phyloP scores from a whole-genome alignment of 2,113 vertebrate species.

The Corythaeola cristata region DNA sequence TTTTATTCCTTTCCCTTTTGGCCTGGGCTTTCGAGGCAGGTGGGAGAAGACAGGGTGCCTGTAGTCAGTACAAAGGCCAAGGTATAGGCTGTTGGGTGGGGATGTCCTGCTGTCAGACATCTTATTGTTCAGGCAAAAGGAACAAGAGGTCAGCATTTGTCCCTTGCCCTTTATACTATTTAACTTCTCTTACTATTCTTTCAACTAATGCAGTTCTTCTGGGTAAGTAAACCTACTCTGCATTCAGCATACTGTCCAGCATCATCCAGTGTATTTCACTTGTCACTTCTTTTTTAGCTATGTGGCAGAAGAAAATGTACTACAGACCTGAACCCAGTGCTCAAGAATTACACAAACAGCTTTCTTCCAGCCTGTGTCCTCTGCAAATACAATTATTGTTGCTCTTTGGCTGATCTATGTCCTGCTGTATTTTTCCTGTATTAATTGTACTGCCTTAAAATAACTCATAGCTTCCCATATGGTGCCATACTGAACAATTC shows the following conservation, averaged over 20 bases:
- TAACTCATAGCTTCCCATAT: constrained; percentile 6
- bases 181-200: neutral
- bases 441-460: constrained; percentile 18
- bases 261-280: neutral
- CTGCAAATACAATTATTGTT: neutral
- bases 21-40: neutral
- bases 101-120: neutral
- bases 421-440: constrained; percentile 1
- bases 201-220: neutral
- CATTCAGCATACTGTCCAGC: neutral
- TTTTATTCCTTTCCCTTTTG: neutral
- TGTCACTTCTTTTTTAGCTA: neutral
- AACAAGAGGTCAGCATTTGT: neutral
- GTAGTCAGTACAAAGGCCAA: neutral
- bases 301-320: neutral
- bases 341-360: neutral
- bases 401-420: neutral
- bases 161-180: neutral
- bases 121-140: neutral
- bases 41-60: neutral
- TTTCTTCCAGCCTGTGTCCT: neutral
- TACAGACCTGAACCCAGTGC: neutral
- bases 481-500: neutral
- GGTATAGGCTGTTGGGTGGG: neutral
- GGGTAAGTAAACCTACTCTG: neutral